Percentiles rank a stretch among this genome's conserved stretches.
These are phyloP conservation scores for Dryobates pubescens DNA, from an alignment of 2,797 vertebrate genomes.

Conservation along the genomic window DNA sequence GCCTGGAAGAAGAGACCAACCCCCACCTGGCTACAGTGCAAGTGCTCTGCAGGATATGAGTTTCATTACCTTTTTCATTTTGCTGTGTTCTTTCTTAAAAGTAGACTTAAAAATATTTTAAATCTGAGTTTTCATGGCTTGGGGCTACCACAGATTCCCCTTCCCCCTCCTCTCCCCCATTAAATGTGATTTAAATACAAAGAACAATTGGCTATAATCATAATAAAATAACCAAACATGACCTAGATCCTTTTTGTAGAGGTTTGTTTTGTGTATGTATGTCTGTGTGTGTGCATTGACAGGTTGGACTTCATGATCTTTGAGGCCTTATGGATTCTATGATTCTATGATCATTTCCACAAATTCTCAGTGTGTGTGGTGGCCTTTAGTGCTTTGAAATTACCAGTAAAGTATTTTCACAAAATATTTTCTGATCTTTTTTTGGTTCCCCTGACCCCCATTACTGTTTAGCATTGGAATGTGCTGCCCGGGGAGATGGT, in stretches of 20 bases:
- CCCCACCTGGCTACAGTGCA: not conserved
- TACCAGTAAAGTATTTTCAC: not conserved
- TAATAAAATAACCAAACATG: not conserved
- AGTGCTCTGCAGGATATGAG: constrained; percentile 7
- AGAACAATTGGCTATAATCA: not conserved
- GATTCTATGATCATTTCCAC: not conserved
- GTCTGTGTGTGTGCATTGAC: too few species aligned
- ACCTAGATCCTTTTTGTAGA: not conserved
- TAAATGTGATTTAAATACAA: constrained; percentile 72
- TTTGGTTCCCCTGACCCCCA: rapidly evolving
- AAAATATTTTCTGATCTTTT: not conserved
- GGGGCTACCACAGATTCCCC: constrained; percentile 68
- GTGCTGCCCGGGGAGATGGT: too few species aligned
- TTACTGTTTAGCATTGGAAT: not conserved
- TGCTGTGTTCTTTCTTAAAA: not conserved
- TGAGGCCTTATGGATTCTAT: too few species aligned
- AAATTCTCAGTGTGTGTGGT: not conserved
- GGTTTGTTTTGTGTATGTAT: not conserved
- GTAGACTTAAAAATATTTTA: not conserved
- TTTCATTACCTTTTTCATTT: constrained; percentile 64
- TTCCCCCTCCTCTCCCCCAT: not conserved
- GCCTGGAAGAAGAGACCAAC: too few species aligned
- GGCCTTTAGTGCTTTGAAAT: not conserved
- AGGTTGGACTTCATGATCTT: too few species aligned
- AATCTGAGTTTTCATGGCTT: constrained; percentile 68